Percentiles rank a stretch among this genome's conserved stretches.
Evolutionary conservation across 1,140 invertebrate species (phyloP).

Genomic region (Acromyrmex heyeri): DNA sequence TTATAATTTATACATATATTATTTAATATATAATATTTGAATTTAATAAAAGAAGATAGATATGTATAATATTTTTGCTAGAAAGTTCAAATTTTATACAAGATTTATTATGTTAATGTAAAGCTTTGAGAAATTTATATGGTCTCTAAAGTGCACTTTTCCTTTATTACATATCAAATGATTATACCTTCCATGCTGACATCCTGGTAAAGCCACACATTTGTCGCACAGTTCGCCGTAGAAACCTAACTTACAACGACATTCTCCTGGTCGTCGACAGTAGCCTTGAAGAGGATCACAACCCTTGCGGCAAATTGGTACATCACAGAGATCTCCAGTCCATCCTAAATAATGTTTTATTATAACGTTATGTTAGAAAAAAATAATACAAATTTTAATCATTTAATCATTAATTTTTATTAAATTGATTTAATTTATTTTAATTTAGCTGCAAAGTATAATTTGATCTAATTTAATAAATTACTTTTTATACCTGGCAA

Average conservation of each 20-base stretch:
- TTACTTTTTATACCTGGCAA: slow-evolving; percentile 88
- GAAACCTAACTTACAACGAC: slow-evolving; percentile 93
- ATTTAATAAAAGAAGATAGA: background rate
- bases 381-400: background rate
- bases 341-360: slow-evolving; percentile 87
- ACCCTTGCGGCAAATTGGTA: slow-evolving; percentile 95
- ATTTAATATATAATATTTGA: slow-evolving; percentile 6
- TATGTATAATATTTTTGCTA: background rate
- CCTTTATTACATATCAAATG: background rate
- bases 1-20: too few relatives aligned
- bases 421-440: slow-evolving; percentile 11
- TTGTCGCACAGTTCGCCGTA: slow-evolving; percentile 94
- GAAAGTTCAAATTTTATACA: background rate
- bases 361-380: background rate
- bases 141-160: background rate
- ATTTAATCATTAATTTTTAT: background rate
- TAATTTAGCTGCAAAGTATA: background rate
- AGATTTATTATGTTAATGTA: background rate
- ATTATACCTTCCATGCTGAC: slow-evolving; percentile 91
- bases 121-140: background rate
- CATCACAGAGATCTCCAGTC: slow-evolving; percentile 97
- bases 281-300: slow-evolving; percentile 97
- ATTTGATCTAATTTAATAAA: background rate
- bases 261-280: slow-evolving; percentile 95
- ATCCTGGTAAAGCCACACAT: slow-evolving; percentile 94